Evolutionary conservation across 64 coral and sea anemone species (phyloP), one percentile per base, ranked within the genome.

Genomic region (Cladopsammia gracilis): DNA sequence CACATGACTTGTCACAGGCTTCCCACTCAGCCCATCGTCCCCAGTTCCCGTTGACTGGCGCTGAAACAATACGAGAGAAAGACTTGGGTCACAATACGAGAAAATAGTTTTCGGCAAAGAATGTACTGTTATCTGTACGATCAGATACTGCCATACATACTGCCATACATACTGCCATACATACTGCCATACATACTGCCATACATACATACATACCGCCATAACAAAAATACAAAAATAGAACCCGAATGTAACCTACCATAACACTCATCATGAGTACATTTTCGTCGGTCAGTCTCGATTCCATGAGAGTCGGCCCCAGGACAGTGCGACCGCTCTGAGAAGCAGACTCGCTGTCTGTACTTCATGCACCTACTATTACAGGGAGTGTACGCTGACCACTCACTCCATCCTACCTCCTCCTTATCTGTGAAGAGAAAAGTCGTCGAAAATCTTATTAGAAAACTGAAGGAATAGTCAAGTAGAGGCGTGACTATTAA

Each of bases 341-440:
- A 78, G 58, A 97, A 85, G 48, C 96, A 97, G 2, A 97, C 83
- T 5, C 96, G 87, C 56, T 97, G 96, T 12, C 96, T 73, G 51
- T 85, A 90, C 83, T 97, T 97, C 56, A 93, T 73, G 81, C 96
- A 97, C 59, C 96, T 94, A 45, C 74, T 93, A 68, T 97, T 93
- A 69, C 96, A 97, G 7, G 96, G 92, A 1, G 92, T 97, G 61
- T 94, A 97, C 70, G 82, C 83, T 18, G 91, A 90, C 96, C 96
- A 97, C 15, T 89, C 76, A 52, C 96, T 91, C 96, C 96, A 97
- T 6, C 96, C 92, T 58, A 90, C 70, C 25, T 74, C 54, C 22
- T 89, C 25, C 23, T 66, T 46, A 48, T 77, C 90, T 77, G 53
- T 60, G 3, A 43, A 13, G 11, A 51, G 47, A 22, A n/a, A 92